Conservation (phyloP, 2,113 vertebrate species). For the Nymphicus hollandicus region DNA sequence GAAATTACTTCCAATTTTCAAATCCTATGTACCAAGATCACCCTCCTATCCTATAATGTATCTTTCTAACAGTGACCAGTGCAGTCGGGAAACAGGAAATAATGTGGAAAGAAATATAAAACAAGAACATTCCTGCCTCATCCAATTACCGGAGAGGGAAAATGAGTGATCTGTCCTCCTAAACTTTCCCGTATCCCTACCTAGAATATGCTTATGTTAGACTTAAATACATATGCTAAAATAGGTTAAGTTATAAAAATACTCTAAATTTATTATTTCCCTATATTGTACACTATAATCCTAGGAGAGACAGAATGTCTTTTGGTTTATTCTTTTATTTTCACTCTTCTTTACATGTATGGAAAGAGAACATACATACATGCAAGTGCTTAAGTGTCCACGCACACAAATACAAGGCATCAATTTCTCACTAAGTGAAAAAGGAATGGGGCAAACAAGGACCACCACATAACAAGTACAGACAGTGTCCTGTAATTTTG, state of each 20-base stretch:
- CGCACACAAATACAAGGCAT: background rate
- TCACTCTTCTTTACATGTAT: background rate
- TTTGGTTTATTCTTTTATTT: background rate
- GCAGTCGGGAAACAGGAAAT: background rate
- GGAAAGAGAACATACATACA: background rate
- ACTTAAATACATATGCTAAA: background rate
- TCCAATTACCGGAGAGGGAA: background rate
- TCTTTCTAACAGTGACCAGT: background rate
- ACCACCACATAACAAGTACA: background rate
- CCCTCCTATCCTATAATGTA: background rate
- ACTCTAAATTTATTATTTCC: background rate
- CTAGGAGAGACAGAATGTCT: background rate
- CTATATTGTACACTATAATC: background rate
- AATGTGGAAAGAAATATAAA: background rate
- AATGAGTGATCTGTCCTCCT: background rate
- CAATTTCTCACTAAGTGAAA: background rate
- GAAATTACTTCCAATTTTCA: background rate
- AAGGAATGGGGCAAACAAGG: background rate
- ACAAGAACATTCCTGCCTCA: background rate
- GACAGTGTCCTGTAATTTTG: background rate
- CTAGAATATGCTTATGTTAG: background rate
- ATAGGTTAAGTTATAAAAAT: background rate
- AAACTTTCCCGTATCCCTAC: background rate
- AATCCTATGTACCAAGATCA: background rate
- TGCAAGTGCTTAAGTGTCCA: background rate